Evolutionary conservation across 1,140 invertebrate species (phyloP), one percentile per base, ranked within the genome.

Genomic region (Heliconius nattereri): DNA sequence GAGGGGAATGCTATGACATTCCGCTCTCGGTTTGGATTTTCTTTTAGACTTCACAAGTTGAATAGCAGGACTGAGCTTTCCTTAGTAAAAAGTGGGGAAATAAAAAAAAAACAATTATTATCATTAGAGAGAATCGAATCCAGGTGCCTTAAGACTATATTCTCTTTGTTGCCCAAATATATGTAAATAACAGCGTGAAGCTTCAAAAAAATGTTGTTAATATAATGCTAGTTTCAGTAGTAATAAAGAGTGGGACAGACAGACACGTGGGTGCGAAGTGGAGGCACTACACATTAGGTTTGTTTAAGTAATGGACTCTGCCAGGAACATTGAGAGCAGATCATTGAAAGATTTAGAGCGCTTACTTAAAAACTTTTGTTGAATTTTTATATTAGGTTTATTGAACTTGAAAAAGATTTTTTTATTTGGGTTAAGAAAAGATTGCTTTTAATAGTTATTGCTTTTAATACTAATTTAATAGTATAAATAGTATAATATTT

Each of bases 221-320:
- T 74, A 29, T 54, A 23, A 75, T 78, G 79, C 66, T 78, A 78
- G 79, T 74, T 32, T 73, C 71, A 40, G 73, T 57, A 23, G 73
- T 79, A 40, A 70, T 40, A 72, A 71, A 77, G 57, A 40, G 35
- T 72, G 71, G 60, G 54, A 85, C 87, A 87, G 87, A 87, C 86
- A 89, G 3, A 9, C 86, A 89, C 86, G 89, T 88, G 87, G 86
- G 92, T 92, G 92, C 88, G 86, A 91, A 92, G 92, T 92, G 89
- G 87, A 80, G 83, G 74, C 84, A 86, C 85, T 84, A 87, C 87
- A 91, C 85, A 89, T 83, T 81, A 73, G 86, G 90, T 93, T 93
- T 93, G 90, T 92, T 91, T 87, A 93, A 91, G 89, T 93, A 93
- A 93, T 93, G 92, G 90, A 91, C 89, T 89, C 82, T 88, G 89